Evolutionary conservation across 1,140 invertebrate species (phyloP).

Genomic region (Megathymus violae): DNA sequence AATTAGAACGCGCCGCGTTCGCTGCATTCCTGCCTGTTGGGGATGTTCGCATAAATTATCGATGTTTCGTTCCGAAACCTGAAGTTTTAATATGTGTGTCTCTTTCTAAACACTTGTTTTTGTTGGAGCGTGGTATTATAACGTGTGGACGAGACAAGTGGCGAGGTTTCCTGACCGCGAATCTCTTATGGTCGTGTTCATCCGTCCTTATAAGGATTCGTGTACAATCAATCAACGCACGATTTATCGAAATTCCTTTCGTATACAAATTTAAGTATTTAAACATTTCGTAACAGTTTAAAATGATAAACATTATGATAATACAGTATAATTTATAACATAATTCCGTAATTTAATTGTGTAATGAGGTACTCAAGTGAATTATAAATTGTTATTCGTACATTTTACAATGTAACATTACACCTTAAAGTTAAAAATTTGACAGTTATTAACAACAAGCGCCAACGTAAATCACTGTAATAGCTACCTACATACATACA

Average conservation of each 20-base stretch:
- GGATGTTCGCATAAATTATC: slow-evolving; percentile 82
- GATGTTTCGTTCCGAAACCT: slow-evolving; percentile 70
- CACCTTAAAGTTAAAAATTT: too few relatives aligned
- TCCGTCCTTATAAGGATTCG: slow-evolving; percentile 21
- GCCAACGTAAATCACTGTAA: neutral
- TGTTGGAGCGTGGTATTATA: slow-evolving; percentile 61
- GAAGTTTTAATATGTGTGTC: slow-evolving; percentile 60
- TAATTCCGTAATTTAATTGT: neutral
- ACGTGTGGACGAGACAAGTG: slow-evolving; percentile 61
- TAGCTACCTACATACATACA: neutral
- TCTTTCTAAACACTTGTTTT: slow-evolving; percentile 76
- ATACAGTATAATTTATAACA: slow-evolving; percentile 10
- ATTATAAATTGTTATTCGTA: neutral
- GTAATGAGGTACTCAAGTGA: slow-evolving; percentile 1
- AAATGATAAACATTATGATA: slow-evolving; percentile 18
- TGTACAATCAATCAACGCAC: slow-evolving; percentile 24
- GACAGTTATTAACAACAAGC: neutral
- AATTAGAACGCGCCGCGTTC: slow-evolving; percentile 36
- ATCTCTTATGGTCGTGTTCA: slow-evolving; percentile 24
- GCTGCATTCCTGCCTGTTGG: slow-evolving; percentile 74
- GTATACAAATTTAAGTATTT: slow-evolving; percentile 14
- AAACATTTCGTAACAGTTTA: slow-evolving; percentile 4
- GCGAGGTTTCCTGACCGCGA: slow-evolving; percentile 29
- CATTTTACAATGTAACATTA: slow-evolving; percentile 14
- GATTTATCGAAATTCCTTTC: slow-evolving; percentile 6